These are phyloP conservation scores for Cetoscarus ocellatus DNA, from an alignment of 2,797 vertebrate genomes.

Conservation along the genomic window DNA sequence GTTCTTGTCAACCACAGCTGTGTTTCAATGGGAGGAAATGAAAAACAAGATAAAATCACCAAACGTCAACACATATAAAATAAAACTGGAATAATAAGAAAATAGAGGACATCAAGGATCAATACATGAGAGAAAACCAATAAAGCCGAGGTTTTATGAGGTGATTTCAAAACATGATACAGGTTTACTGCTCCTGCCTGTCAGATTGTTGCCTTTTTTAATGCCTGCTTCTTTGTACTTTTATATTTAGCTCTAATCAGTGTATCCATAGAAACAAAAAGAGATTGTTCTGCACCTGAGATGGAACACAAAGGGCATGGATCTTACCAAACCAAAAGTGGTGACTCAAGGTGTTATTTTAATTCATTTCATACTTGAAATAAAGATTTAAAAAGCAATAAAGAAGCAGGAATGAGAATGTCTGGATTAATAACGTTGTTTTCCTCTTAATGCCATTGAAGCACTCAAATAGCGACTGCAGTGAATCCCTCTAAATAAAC, in stretches of 20 bases:
- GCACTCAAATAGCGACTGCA: slow-evolving; percentile 13
- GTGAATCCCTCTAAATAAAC: slow-evolving; percentile 46
- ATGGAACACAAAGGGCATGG: neutral
- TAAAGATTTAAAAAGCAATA: slow-evolving; percentile 13
- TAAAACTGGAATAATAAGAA: slow-evolving; percentile 20
- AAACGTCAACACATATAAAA: slow-evolving; percentile 19
- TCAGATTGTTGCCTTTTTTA: neutral
- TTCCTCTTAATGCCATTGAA: slow-evolving; percentile 38
- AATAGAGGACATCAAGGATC: slow-evolving; percentile 26
- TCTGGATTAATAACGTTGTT: slow-evolving; percentile 49
- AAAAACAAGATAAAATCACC: slow-evolving; percentile 46
- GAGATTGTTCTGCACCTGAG: slow-evolving; percentile 16
- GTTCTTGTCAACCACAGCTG: slow-evolving; percentile 5
- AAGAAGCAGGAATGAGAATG: slow-evolving; percentile 6
- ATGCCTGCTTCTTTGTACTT: neutral
- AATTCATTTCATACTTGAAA: slow-evolving; percentile 35
- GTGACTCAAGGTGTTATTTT: slow-evolving; percentile 26
- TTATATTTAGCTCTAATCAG: slow-evolving; percentile 40
- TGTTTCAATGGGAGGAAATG: slow-evolving; percentile 26
- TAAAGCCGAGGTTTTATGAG: slow-evolving; percentile 21
- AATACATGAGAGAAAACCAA: slow-evolving; percentile 21
- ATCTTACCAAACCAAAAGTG: neutral
- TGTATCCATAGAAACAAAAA: slow-evolving; percentile 55
- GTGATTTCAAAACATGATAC: slow-evolving; percentile 10
- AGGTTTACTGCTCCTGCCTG: neutral